phyloP scores from a whole-genome alignment of 2,888 invertebrate species.

The Xestia xanthographa region DNA sequence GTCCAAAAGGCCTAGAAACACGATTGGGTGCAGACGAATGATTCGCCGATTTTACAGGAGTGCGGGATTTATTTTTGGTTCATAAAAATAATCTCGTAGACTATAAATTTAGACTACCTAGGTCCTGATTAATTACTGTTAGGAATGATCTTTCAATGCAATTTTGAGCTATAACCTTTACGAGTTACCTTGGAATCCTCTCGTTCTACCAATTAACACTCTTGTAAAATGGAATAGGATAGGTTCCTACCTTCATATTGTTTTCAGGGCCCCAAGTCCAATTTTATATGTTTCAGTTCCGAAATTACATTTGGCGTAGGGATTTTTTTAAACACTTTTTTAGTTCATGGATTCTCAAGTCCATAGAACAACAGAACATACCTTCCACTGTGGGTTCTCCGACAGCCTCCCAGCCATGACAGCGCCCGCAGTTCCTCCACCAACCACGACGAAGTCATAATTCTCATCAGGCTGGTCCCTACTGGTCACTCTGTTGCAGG shows the following conservation, averaged over 20 bases:
- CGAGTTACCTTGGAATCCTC: no score
- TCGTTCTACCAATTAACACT: background rate
- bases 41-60: background rate
- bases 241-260: background rate
- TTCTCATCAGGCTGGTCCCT: constrained; percentile 81
- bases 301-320: background rate
- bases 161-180: background rate
- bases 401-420: constrained; percentile 92
- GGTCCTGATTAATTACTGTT: background rate
- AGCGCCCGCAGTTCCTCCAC: constrained; percentile 92
- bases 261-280: background rate
- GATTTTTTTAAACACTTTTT: background rate
- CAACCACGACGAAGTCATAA: constrained; percentile 93
- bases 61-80: background rate
- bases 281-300: background rate
- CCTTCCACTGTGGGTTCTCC: constrained; percentile 92
- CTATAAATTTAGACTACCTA: no score
- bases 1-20: constrained; percentile 20
- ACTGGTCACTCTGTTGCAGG: constrained; percentile 90
- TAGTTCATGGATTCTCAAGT: background rate
- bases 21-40: constrained; percentile 14
- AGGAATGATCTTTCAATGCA: background rate
- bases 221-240: background rate
- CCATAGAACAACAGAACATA: constrained; percentile 49
- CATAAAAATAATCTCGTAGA: background rate